phyloP scores from a whole-genome alignment of 2,797 vertebrate genomes.

The Manis crassicaudata region DNA sequence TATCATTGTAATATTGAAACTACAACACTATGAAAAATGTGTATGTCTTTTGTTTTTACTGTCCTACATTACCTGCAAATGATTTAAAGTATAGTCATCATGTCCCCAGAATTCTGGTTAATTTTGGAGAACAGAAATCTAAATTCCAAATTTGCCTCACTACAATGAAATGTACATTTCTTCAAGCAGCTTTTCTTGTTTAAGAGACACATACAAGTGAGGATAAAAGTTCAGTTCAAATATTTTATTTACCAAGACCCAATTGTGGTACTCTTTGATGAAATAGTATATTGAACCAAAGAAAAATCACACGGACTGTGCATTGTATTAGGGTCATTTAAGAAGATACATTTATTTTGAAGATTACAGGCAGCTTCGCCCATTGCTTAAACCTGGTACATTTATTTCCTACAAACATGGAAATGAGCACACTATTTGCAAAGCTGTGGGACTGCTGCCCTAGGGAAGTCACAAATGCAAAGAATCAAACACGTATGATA shows the following conservation, averaged over 20 bases:
- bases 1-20: slow-evolving; percentile 1
- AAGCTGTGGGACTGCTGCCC: not conserved
- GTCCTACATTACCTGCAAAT: not conserved
- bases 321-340: not conserved
- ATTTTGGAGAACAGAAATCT: slow-evolving; percentile 7
- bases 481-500: not conserved
- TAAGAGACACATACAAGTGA: not conserved
- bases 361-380: not conserved
- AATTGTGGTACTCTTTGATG: not conserved
- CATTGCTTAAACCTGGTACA: not conserved
- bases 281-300: not conserved
- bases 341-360: not conserved
- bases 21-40: not conserved
- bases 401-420: slow-evolving; percentile 20
- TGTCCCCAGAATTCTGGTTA: not conserved
- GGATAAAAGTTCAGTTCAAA: not conserved
- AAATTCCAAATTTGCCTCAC: not conserved
- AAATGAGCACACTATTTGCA: not conserved
- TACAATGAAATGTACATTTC: not conserved
- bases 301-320: not conserved
- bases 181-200: not conserved
- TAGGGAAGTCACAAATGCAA: slow-evolving; percentile 9
- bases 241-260: not conserved
- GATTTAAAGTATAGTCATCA: not conserved
- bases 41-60: not conserved